Evolutionary conservation across 1,140 invertebrate species (phyloP).

Genomic region (Ceratina calcarata): DNA sequence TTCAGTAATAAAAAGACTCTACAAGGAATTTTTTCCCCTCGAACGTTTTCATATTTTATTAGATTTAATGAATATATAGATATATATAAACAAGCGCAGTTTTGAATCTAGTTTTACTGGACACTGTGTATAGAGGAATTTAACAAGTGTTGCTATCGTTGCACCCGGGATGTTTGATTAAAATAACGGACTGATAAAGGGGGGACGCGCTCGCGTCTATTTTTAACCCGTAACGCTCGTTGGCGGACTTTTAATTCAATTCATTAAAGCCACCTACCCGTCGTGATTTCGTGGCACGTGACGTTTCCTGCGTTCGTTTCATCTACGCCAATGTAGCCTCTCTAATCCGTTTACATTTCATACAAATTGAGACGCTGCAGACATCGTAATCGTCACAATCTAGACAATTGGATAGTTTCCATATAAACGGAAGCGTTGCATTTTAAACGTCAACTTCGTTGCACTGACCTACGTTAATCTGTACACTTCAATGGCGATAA

Average conservation of each 20-base stretch:
- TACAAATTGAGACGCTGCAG: no score
- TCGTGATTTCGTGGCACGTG: conserved; percentile 44
- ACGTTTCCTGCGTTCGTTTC: conserved; percentile 15
- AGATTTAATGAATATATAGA: no score
- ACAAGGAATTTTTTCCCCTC: no score
- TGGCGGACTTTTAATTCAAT: conserved; percentile 56
- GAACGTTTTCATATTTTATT: no score
- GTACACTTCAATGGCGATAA: no score
- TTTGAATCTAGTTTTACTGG: neutral
- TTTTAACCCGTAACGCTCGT: conserved; percentile 54
- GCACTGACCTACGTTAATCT: no score
- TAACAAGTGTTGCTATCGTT: conserved; percentile 19
- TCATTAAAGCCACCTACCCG: conserved; percentile 43
- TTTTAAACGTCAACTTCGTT: no score
- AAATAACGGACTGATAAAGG: conserved; percentile 47
- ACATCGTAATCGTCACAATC: no score
- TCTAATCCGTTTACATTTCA: neutral
- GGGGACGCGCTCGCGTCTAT: conserved; percentile 39
- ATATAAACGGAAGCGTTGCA: no score
- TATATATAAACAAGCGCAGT: no score
- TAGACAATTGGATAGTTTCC: no score
- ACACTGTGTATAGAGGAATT: neutral
- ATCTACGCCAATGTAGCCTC: neutral
- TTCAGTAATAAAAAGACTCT: no score
- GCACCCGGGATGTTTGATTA: conserved; percentile 21